phyloP scores from a whole-genome alignment of 2,888 invertebrate genomes.

The Dryomyza anilis region DNA sequence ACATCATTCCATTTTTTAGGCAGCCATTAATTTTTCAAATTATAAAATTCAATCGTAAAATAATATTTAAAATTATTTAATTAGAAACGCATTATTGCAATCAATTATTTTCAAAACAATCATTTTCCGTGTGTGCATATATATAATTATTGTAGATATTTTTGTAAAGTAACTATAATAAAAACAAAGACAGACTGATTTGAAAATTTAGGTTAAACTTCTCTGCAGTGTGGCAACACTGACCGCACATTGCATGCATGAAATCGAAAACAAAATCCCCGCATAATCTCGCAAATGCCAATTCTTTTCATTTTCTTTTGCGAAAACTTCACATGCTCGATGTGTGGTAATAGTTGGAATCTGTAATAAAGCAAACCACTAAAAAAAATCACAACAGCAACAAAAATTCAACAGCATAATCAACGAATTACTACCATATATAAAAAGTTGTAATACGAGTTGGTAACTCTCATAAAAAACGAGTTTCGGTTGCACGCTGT shows the following conservation, averaged over 20 bases:
- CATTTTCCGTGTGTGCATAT: no score
- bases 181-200: no score
- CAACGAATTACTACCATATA: conserved; percentile 1
- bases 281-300: neutral
- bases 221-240: neutral
- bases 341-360: conserved; percentile 10
- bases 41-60: no score
- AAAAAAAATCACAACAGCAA: neutral
- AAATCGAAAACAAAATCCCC: neutral
- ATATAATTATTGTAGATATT: no score
- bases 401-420: neutral
- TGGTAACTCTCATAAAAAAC: conserved; percentile 13
- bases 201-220: no score
- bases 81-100: no score
- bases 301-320: neutral
- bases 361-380: neutral
- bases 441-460: conserved; percentile 17
- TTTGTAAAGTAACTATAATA: no score
- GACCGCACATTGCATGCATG: neutral
- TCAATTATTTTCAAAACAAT: no score
- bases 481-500: conserved; percentile 12
- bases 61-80: no score
- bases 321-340: conserved; percentile 12
- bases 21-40: no score
- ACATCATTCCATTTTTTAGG: no score